Base-by-base conservation (phyloP, 2,888 invertebrate genomes). In the Aproaerema taeniolella region DNA sequence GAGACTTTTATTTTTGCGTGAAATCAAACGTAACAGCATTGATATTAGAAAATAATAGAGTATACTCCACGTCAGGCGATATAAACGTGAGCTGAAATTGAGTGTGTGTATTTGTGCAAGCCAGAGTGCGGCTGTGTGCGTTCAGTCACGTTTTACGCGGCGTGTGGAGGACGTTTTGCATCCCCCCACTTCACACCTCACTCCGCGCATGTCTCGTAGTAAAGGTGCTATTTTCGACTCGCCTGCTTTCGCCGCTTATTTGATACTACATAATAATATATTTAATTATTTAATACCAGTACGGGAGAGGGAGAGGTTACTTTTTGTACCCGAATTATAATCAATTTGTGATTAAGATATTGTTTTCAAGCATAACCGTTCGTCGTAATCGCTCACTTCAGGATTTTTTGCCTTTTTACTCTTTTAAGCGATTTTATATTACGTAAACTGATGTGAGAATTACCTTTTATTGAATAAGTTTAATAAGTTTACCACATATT, bases 81-180 rank as follows among this genome's bases (percentile, higher is more conserved):
- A 58, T 45, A 49, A 70, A 67, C 70, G 67, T 63, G 67, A 63
- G 51, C 36, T 39, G 45, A 44, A 35, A 35, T 28, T 25, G 38
- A n/a, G 16, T 34, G 39, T 41, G 34, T 52, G 56, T 53, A 58
- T 60, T 55, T 39, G 50, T 53, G 49, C 37, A 31, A 35, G 11
- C 34, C 14, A 11, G 16, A 11, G 10, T 7, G 39, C 45, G 40
- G 46, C 42, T 50, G 63, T 61, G 65, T 48, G 65, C 38, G 52
- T 42, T 44, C 54, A 58, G 80, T 83, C 83, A 85, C 85, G 85
- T 85, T 83, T 75, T 45, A 58, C 67, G 69, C 67, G 83, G 77
- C 74, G 79, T 79, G 65, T 53, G 53, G 51, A 49, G 50, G 51
- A 56, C 41, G 52, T 50, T 53, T 53, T 53, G 60, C 61, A 53